Conservation (phyloP, 2,888 invertebrate species). For the Zeuzera pyrina region DNA sequence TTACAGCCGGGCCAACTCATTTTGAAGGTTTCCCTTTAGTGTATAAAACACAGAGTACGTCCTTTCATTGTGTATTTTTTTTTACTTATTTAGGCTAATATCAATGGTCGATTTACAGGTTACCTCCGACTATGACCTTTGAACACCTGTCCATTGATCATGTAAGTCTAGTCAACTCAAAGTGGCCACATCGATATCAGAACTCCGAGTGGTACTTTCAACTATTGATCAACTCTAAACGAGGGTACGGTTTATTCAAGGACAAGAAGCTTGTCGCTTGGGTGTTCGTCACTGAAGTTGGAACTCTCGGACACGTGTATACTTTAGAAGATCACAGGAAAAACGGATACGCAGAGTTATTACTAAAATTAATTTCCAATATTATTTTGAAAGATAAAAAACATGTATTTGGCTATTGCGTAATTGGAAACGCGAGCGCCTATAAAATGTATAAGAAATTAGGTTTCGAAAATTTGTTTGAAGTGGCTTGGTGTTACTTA, state of each 20-base stretch:
- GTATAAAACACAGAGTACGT: no score
- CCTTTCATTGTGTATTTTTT: no score
- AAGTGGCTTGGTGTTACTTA: constrained; percentile 8
- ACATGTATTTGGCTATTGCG: constrained; percentile 12
- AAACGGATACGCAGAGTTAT: constrained; percentile 15
- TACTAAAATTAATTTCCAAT: constrained; percentile 13
- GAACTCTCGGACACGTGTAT: constrained; percentile 19
- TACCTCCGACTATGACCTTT: neutral
- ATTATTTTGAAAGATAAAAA: constrained; percentile 5
- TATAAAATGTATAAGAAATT: constrained; percentile 13
- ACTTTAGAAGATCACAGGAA: constrained; percentile 18
- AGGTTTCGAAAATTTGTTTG: constrained; percentile 11
- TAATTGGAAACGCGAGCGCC: constrained; percentile 9
- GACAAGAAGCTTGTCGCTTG: constrained; percentile 17
- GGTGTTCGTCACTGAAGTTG: constrained; percentile 22
- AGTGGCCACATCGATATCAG: constrained; percentile 1
- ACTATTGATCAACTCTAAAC: constrained; percentile 15
- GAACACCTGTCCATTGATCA: neutral
- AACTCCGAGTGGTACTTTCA: constrained; percentile 14
- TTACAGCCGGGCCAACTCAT: no score
- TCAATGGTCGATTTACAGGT: no score
- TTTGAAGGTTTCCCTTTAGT: no score
- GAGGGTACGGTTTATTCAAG: constrained; percentile 21
- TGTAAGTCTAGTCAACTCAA: neutral
- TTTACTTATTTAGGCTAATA: no score